Evolutionary conservation across 2,888 invertebrate genomes (phyloP), one percentile per base, ranked within the genome.

Genomic region (Macaria liturata): DNA sequence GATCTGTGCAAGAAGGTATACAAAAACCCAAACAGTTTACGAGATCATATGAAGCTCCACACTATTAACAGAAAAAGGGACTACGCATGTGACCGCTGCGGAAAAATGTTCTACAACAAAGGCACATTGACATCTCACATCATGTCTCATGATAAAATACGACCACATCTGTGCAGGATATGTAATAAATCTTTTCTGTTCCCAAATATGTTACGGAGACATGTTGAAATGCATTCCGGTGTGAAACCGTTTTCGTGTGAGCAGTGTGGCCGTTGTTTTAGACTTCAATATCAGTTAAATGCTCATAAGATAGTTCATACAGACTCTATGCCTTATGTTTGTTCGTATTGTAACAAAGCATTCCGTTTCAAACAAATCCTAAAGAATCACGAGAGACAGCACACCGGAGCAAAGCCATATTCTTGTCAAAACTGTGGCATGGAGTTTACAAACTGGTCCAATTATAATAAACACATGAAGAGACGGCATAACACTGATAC

Each of bases 381-480:
- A 54, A 95, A 95, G 70, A 95, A 95, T n/a, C 96, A 96, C 75
- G 92, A 95, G 59, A 84, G 95, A 9, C 95, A 95, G 67, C 96
- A 96, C 66, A 95, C 94, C 0, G 94, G 94, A 0, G 95, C 94
- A 42, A 93, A 95, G 39, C 96, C 96, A 0, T 96, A 96, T 74
- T 93, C 94, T 0, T 96, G 96, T 69, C 80, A 93, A 40, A 94
- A 94, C 63, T 96, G 96, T 71, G 94, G 94, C 55, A 88, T 91
- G 88, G 87, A 95, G 72, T 96, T 96, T 67, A 95, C 96, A 0
- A 96, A 96, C 75, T 96, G 96, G 96, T 95, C 96, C 0, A 96
- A 96, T 83, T 96, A 95, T 71, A 96, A 96, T 71, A 96, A 96
- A 70, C 96, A 96, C 75, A 95, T 96, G 95, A 96, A 95, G 81